Evolutionary conservation across 2,888 invertebrate species (phyloP).

Genomic region (Mythimna loreyi): DNA sequence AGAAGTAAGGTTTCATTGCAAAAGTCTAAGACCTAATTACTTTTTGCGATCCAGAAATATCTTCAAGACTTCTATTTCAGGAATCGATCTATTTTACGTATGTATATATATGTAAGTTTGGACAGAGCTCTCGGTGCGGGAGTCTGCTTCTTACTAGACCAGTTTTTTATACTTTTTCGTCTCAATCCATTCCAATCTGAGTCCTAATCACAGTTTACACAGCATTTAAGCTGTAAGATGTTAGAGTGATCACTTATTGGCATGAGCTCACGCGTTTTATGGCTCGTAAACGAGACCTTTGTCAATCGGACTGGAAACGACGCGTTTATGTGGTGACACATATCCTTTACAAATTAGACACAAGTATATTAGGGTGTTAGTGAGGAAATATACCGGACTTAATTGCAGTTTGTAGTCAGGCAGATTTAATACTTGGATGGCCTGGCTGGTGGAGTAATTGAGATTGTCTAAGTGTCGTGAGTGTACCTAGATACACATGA

Average conservation of each 20-base stretch:
- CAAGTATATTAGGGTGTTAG: constrained; percentile 1
- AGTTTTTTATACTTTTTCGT: neutral
- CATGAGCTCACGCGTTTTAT: constrained; percentile 68
- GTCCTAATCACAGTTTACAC: constrained; percentile 56
- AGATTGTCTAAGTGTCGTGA: no score
- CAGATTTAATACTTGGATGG: no score
- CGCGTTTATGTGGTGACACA: constrained; percentile 68
- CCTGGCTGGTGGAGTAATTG: no score
- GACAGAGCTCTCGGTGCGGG: no score
- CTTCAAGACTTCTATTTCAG: no score
- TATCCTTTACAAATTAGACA: constrained; percentile 61
- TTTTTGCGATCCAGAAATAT: no score
- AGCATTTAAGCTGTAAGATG: constrained; percentile 59
- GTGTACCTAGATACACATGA: no score
- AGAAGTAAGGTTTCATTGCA: no score
- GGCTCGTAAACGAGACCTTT: constrained; percentile 74
- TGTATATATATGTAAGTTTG: no score
- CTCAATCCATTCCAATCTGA: constrained; percentile 16
- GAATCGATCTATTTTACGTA: no score
- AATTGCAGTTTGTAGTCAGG: neutral
- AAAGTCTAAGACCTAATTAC: no score
- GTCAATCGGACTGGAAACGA: constrained; percentile 68
- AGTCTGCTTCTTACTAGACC: no score
- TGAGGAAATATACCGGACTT: neutral
- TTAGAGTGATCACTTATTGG: constrained; percentile 76